These are phyloP conservation scores for Acrossocheilus fasciatus DNA, from an alignment of 2,797 vertebrate species.

Conservation along the genomic window DNA sequence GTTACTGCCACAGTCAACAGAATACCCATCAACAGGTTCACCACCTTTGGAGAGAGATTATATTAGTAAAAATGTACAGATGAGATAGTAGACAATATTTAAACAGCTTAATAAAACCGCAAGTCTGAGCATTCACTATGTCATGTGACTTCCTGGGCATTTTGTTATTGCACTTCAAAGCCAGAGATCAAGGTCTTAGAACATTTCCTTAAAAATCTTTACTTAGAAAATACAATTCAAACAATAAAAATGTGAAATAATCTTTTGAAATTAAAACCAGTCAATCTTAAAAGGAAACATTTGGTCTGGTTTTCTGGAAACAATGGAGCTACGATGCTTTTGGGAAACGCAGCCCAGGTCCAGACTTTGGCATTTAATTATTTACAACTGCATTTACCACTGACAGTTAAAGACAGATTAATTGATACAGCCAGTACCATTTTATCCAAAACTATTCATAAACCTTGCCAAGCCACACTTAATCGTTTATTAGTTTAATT, in stretches of 20 bases:
- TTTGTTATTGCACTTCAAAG: background rate
- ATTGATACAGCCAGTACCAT: background rate
- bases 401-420: background rate
- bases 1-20: conserved; percentile 96
- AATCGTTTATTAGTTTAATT: background rate
- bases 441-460: background rate
- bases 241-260: background rate
- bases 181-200: background rate
- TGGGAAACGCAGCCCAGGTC: background rate
- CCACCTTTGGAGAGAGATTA: conserved; percentile 80
- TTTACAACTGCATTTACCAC: background rate
- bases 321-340: background rate
- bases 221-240: background rate
- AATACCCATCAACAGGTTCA: conserved; percentile 97
- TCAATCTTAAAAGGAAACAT: background rate
- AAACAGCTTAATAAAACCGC: background rate
- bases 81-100: background rate
- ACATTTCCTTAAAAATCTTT: too few relatives aligned
- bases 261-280: background rate
- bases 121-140: background rate
- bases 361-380: background rate
- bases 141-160: background rate
- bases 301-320: background rate
- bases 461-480: background rate
- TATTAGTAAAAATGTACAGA: background rate